Evolutionary conservation across 2,113 vertebrate species (phyloP), one percentile per base, ranked within the genome.

Genomic region (Anhinga anhinga): DNA sequence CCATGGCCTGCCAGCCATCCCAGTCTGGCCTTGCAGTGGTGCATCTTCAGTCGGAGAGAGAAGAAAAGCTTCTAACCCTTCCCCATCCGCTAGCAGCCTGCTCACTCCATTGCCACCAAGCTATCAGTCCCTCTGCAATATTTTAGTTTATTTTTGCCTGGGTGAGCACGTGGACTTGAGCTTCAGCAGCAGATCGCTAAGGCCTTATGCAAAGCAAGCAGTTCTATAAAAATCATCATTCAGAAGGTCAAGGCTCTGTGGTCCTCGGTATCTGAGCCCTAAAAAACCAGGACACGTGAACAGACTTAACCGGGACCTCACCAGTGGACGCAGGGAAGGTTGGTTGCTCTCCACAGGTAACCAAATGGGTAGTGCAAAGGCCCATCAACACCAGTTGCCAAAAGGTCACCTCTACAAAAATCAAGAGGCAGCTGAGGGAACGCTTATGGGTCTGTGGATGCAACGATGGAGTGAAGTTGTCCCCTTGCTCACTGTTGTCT

Each of bases 221-320:
- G 22, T 36, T 49, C 7, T n/a, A 32, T 36, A 13, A 30, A 49
- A 63, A 34, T 11, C 3, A 1, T 63, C 25, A n/a, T 15, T 65
- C 20, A 34, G 30, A 9, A 34, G 32, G 32, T 78, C 65, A 36
- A 7, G 19, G n/a, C 50, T 49, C 40, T 50, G 32, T 34, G 34
- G 22, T 15, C 11, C 10, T 7, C 21, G 2, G 21, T 5, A 7
- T 36, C 32, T 10, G 32, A 58, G 59, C 32, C 11, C 10, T 30
- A 25, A 67, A 70, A n/a, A 17, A 2, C 1, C 0, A 0, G 36
- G 50, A 17, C 15, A 36, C 1, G 0, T 12, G 76, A 67, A 17
- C 25, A 27, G n/a, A 18, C 36, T 21, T 32, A 27, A 49, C 4
- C 1, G 1, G 65, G 73, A 62, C 32, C 9, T 58, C 6, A 0